Percentiles rank a stretch among this genome's conserved stretches.
These are phyloP conservation scores for Mesocricetus auratus DNA, from an alignment of 2,113 vertebrate species.

Conservation along the genomic window DNA sequence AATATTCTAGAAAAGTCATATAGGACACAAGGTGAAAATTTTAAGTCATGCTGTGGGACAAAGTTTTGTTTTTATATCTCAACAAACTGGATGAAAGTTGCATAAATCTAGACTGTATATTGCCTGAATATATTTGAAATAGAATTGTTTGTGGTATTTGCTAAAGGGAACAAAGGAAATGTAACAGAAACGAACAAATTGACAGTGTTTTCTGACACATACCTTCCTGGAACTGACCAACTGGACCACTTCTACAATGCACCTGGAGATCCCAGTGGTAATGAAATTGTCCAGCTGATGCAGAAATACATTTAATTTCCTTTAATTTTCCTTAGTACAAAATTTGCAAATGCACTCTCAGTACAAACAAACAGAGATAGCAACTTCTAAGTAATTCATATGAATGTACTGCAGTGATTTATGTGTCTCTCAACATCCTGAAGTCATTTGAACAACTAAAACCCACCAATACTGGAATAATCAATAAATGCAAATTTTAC, in stretches of 20 bases:
- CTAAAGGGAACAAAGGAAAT: neutral
- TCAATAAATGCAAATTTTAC: neutral
- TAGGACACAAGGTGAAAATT: neutral
- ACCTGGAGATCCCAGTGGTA: neutral
- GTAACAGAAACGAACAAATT: neutral
- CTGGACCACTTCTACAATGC: fast-evolving
- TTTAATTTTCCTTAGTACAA: neutral
- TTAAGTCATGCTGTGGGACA: neutral
- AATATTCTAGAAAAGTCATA: neutral
- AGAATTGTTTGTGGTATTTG: neutral
- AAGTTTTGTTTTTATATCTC: neutral
- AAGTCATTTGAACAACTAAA: neutral
- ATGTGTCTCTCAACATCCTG: neutral
- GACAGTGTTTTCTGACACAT: neutral
- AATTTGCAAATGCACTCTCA: neutral
- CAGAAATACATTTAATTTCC: neutral
- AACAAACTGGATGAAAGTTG: neutral
- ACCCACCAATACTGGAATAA: neutral
- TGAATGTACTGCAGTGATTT: neutral
- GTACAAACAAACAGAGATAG: neutral
- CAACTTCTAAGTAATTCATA: neutral
- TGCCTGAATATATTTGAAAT: neutral
- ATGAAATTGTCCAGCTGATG: neutral
- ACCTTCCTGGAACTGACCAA: neutral
- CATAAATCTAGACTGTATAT: neutral